phyloP scores from a whole-genome alignment of 2,888 invertebrate species.

The Stenolophus ochropezus region DNA sequence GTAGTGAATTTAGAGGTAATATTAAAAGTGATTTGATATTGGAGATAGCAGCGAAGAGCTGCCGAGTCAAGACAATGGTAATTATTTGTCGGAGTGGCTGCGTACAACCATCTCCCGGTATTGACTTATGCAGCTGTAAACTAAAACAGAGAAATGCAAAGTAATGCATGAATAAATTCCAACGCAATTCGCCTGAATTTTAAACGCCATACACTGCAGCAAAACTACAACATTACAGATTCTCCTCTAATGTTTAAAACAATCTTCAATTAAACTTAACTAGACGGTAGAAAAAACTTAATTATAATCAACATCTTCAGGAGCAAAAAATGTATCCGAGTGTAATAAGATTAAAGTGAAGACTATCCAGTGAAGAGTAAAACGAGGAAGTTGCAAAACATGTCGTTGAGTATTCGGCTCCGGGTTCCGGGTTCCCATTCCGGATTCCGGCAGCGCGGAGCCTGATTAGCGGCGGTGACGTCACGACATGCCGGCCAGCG shows the following conservation, averaged over 20 bases:
- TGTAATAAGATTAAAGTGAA: conserved; percentile 38
- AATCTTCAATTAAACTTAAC: conserved; percentile 39
- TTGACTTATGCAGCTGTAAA: conserved; percentile 1
- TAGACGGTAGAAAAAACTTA: conserved; percentile 29
- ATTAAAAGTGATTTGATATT: no score
- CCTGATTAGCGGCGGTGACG: conserved; percentile 52
- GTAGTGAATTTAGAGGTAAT: no score
- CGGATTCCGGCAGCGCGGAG: conserved; percentile 42
- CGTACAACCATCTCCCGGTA: conserved; percentile 1
- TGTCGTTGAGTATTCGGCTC: neutral
- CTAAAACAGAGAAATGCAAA: conserved; percentile 22
- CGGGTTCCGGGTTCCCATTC: neutral
- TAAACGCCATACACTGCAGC: neutral
- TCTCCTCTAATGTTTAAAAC: conserved; percentile 32
- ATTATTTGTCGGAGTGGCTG: neutral
- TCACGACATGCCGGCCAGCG: conserved; percentile 57
- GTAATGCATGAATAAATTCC: conserved; percentile 25
- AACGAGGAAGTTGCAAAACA: conserved; percentile 11
- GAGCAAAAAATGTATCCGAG: conserved; percentile 10
- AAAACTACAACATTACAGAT: conserved; percentile 6
- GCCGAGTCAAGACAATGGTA: neutral
- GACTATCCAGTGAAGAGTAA: conserved; percentile 36
- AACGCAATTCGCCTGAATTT: conserved; percentile 15
- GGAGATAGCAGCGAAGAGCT: no score
- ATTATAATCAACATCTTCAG: conserved; percentile 45